Percentiles rank a stretch among this genome's conserved stretches.
phyloP scores from a whole-genome alignment of 2,888 invertebrate genomes.

The Neuroscelio doddi region DNA sequence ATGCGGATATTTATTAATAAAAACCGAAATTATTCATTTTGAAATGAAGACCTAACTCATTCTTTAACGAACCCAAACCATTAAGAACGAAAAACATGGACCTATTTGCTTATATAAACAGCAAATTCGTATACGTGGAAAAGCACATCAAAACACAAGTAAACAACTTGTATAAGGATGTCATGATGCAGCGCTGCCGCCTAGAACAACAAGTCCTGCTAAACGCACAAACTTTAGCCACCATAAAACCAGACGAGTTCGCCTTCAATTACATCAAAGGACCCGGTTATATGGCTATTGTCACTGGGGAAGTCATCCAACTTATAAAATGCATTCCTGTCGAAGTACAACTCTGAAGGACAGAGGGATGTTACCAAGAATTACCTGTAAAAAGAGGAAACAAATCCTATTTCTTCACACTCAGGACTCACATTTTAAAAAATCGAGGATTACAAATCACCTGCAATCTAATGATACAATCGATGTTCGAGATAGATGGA shows the following conservation, averaged over 20 bases:
- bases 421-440: slow-evolving; percentile 46
- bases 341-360: slow-evolving; percentile 35
- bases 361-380: slow-evolving; percentile 43
- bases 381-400: slow-evolving; percentile 10
- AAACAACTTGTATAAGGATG: slow-evolving; percentile 47
- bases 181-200: slow-evolving; percentile 49
- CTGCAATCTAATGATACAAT: slow-evolving; percentile 42
- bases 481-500: slow-evolving; percentile 35
- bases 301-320: slow-evolving; percentile 54
- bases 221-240: slow-evolving; percentile 49
- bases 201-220: slow-evolving; percentile 51
- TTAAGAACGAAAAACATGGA: slow-evolving; percentile 32
- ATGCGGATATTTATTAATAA: slow-evolving; percentile 14
- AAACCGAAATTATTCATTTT: slow-evolving; percentile 31
- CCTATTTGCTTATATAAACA: slow-evolving; percentile 49
- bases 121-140: slow-evolving; percentile 55
- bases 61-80: background rate
- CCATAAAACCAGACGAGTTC: slow-evolving; percentile 51
- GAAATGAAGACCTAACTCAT: too few species aligned
- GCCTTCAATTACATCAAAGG: slow-evolving; percentile 48
- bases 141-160: too few species aligned
- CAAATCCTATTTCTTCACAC: slow-evolving; percentile 43
- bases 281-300: slow-evolving; percentile 52
- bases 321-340: slow-evolving; percentile 53
- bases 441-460: slow-evolving; percentile 27